phyloP scores from a whole-genome alignment of 2,113 vertebrate genomes.

The Alosa alosa region DNA sequence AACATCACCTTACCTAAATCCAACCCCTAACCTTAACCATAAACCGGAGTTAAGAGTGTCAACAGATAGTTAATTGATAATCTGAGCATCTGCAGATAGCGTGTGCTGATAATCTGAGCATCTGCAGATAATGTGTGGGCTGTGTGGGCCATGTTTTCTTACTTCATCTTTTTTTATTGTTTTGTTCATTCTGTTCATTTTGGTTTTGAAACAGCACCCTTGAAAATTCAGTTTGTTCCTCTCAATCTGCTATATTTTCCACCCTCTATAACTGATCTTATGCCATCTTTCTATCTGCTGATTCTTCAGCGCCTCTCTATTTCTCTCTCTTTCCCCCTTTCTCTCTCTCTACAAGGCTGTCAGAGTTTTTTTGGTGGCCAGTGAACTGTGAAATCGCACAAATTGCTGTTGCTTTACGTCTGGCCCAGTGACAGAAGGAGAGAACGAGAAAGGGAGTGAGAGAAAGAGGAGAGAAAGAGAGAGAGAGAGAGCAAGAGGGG shows the following conservation, averaged over 20 bases:
- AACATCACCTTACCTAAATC: no score
- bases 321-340: constrained; percentile 36
- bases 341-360: constrained; percentile 59
- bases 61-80: no score
- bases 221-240: not conserved
- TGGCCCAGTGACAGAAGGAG: constrained; percentile 61
- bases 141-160: not conserved
- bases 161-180: not conserved
- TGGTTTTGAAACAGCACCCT: not conserved
- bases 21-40: no score
- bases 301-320: constrained; percentile 24
- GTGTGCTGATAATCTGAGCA: no score
- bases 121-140: no score
- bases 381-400: constrained; percentile 80
- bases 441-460: constrained; percentile 46
- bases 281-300: constrained; percentile 19
- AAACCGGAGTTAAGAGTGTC: no score
- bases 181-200: not conserved
- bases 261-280: not conserved
- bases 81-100: no score
- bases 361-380: constrained; percentile 70
- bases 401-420: constrained; percentile 77
- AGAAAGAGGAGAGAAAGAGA: constrained; percentile 41
- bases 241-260: not conserved
- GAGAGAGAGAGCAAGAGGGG: constrained; percentile 39